Evolutionary conservation across 2,113 vertebrate genomes (phyloP).

Genomic region (Pangasianodon hypophthalmus): DNA sequence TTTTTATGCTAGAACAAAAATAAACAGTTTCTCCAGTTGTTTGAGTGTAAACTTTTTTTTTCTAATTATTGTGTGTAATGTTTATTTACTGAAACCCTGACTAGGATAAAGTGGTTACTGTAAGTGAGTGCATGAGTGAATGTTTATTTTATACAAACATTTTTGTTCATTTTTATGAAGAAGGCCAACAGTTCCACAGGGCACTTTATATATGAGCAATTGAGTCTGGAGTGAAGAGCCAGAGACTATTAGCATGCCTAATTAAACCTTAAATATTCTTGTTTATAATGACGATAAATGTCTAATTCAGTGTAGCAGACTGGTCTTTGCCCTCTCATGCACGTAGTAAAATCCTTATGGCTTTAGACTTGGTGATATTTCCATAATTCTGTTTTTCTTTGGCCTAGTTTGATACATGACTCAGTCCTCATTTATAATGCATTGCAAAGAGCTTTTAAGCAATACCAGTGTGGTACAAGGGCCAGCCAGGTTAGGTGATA

Average conservation of each 20-base stretch:
- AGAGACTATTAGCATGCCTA: conserved; percentile 21
- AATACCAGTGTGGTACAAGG: conserved; percentile 25
- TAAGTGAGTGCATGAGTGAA: neutral
- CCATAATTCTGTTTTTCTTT: conserved; percentile 14
- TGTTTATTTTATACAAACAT: neutral
- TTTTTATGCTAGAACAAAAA: neutral
- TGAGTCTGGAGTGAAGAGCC: neutral
- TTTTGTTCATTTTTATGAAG: neutral
- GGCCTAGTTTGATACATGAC: conserved; percentile 38
- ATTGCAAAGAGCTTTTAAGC: conserved; percentile 40
- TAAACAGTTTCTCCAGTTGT: neutral
- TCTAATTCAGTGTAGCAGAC: neutral
- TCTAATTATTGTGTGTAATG: neutral
- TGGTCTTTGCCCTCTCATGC: conserved; percentile 16
- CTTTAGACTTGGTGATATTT: conserved; percentile 29
- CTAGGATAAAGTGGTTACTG: neutral
- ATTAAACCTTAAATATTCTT: conserved; percentile 23
- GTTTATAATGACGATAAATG: conserved; percentile 45
- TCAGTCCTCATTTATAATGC: conserved; percentile 44
- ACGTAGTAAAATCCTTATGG: conserved; percentile 18
- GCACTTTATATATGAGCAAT: neutral
- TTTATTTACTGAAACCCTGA: neutral
- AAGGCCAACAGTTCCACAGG: neutral
- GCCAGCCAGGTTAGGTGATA: conserved; percentile 24
- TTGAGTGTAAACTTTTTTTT: neutral